Conservation (phyloP, 2,113 vertebrate species). For the Neotragus pygmaeus region DNA sequence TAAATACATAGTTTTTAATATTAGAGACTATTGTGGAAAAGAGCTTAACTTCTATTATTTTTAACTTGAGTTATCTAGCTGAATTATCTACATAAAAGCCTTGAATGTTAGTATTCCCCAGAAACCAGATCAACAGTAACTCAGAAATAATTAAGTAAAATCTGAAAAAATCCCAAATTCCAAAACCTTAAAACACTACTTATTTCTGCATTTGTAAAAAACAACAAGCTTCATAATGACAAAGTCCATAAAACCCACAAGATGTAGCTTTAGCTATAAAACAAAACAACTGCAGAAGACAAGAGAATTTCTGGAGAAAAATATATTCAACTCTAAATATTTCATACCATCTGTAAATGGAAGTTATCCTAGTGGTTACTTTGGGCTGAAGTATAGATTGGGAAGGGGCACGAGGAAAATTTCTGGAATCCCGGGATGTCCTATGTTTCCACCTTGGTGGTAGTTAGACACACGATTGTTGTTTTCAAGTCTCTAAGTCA, state of each 20-base stretch:
- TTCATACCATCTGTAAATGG: not conserved
- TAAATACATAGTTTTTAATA: not conserved
- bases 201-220: not conserved
- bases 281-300: not conserved
- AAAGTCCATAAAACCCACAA: not conserved
- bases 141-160: not conserved
- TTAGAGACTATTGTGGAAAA: not conserved
- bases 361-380: not conserved
- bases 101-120: not conserved
- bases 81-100: not conserved
- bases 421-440: not conserved
- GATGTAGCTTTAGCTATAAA: not conserved
- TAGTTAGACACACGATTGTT: not conserved
- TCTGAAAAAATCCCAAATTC: not conserved
- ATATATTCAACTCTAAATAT: not conserved
- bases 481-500: not conserved
- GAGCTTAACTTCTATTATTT: not conserved
- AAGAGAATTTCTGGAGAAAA: not conserved
- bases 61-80: not conserved
- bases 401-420: not conserved
- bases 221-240: not conserved
- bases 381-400: not conserved
- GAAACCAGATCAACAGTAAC: not conserved
- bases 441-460: not conserved
- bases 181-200: not conserved